A percentile compares a stretch with the other conserved stretches of the same genome.
Conservation (phyloP, 2,888 invertebrate genomes). For the Apamea crenata region DNA sequence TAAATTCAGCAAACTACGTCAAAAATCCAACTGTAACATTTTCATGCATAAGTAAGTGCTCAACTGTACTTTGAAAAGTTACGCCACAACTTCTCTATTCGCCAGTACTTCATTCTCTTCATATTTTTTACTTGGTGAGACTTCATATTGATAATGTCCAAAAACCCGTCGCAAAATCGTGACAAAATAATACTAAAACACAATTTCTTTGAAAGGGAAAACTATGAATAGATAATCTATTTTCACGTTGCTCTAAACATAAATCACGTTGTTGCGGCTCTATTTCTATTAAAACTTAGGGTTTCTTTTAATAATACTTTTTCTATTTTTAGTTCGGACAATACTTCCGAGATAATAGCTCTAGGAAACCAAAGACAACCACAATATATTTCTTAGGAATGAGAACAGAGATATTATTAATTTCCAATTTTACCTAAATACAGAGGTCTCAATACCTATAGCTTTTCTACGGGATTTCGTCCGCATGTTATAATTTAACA, state of each 20-base stretch:
- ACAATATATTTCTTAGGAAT: slow-evolving; percentile 11
- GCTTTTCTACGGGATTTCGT: not conserved
- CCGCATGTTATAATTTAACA: not conserved
- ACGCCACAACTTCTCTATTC: slow-evolving; percentile 27
- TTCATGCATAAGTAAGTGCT: slow-evolving; percentile 31
- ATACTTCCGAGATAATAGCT: slow-evolving; percentile 14
- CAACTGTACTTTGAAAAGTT: slow-evolving; percentile 32
- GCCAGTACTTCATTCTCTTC: slow-evolving; percentile 3
- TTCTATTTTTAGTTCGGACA: slow-evolving; percentile 11
- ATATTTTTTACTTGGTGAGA: slow-evolving; percentile 4
- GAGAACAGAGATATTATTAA: not conserved
- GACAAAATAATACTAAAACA: slow-evolving; percentile 24
- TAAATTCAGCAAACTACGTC: not conserved
- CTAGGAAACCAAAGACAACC: slow-evolving; percentile 28
- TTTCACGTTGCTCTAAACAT: slow-evolving; percentile 24
- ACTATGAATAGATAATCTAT: slow-evolving; percentile 21
- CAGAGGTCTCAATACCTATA: not conserved
- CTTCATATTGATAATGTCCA: slow-evolving; percentile 1
- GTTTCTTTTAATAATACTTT: slow-evolving; percentile 12
- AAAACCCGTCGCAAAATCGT: slow-evolving; percentile 22
- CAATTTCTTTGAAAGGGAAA: not conserved
- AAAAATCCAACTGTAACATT: slow-evolving; percentile 12
- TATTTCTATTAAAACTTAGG: slow-evolving; percentile 16
- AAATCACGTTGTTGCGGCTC: slow-evolving; percentile 17
- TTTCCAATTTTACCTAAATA: slow-evolving; percentile 6